Base-by-base conservation (phyloP, 64 coral and sea anemone genomes). In the Exaiptasia diaphana region DNA sequence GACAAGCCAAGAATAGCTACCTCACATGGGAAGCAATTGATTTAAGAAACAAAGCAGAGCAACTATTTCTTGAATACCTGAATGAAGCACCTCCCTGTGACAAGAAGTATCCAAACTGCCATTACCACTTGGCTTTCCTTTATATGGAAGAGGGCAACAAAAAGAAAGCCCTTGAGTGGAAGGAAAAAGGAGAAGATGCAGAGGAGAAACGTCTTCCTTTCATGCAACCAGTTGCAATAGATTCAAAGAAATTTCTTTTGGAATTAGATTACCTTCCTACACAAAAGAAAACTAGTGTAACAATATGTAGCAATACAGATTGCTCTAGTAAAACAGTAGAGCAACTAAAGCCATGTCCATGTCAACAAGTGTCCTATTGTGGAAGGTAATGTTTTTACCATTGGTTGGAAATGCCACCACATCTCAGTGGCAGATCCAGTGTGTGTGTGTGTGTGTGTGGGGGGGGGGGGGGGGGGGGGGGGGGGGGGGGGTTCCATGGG, bases 131-230 rank as follows among this genome's bases (percentile, higher is more conserved):
- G 13, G 58, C 58, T 30, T 13, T 62, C 26, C 21, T 62, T 67
- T 78, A 77, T 18, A 6, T 67, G 2, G 1, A 49, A 3, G 60
- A 79, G 5, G 0, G 38, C 4, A 58, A 95, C 4, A 6, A 50
- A 25, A 5, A 21, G 22, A 58, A 85, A 39, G 80, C 77, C 44
- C 33, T 57, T 29, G 50, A 67, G 44, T 77, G 43, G 53, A 79
- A 73, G 44, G 85, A 93, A 68, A 45, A 56, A 2, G 85, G 77
- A 0, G 75, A 93, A 71, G 73, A 93, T 59, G 77, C 91, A 42
- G 86, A 95, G 46, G 80, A 65, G 71, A 85, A 67, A 13, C 78
- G 79, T 39, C 57, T 95, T 0, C 86, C 91, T 41, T 95, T 95
- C 69, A 21, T 89, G 30, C 13, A n/a, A 18, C 85, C 46, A 10